Base-by-base conservation (phyloP, 2,888 invertebrate genomes). In the Drosophila infuscata region DNA sequence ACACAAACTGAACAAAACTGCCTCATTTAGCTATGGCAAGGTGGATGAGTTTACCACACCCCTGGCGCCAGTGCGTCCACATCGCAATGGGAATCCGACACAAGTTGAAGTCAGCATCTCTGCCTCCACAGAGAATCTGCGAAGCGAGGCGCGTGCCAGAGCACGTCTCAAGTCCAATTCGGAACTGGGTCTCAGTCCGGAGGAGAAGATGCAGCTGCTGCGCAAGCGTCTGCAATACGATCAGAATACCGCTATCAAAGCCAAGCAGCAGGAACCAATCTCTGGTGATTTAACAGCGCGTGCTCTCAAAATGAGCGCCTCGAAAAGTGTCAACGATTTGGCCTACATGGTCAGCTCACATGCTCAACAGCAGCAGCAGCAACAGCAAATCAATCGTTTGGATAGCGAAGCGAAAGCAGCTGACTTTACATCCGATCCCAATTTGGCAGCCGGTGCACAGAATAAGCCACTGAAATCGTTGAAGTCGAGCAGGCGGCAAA, bases 161-260 rank as follows among this genome's bases (percentile, higher is more conserved):
- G 95, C 96, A 11, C 94, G 95, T 54, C 92, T 96, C 32, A 95
- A 95, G 92, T 96, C 96, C 67, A 96, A 97, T 89, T 95, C 96
- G 76, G 96, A 97, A 88, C 92, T 96, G 32, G 96, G 96, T 3
- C 93, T 95, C n/a, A 96, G 95, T 91, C 95, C 95, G 0, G 96
- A 96, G 87, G 95, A 96, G 72, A 95, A 95, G 85, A 93, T 95
- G 66, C 93, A 94, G 71, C 92, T 94, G 63, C 84, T 95, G 25
- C 93, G 94, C 15, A 93, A 93, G 68, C 92, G 93, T 12, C 74
- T 93, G 6, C 92, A 93, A 30, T 78, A 88, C 20, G 90, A 92
- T 29, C 78, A 88, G 49, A 80, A 65, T 49, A 79, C 67, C 32
- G 56, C 62, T 11, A 59, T 67, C 1, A 81, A 75, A 41, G 56